Evolutionary conservation across 2,797 vertebrate genomes (phyloP).

Genomic region (Nothura maculosa): DNA sequence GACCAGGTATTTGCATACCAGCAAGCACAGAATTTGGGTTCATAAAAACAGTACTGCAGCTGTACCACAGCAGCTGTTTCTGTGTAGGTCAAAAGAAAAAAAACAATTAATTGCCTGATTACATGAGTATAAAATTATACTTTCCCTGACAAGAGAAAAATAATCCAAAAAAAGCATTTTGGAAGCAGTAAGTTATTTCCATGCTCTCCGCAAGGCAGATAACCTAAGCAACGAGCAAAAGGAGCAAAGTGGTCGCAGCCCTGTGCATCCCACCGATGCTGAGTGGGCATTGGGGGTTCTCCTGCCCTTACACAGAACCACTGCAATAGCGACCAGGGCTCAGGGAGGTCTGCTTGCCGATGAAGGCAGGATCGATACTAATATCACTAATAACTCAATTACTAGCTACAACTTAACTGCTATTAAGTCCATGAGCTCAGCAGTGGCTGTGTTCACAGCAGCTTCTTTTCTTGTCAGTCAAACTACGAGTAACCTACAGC

Average conservation of each 20-base stretch:
- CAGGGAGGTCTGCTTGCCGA: not conserved
- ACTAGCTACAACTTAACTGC: not conserved
- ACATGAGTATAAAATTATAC: not conserved
- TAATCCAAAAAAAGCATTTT: not conserved
- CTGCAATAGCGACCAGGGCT: accelerated
- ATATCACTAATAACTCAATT: no score
- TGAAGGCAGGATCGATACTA: no score
- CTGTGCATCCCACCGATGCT: not conserved
- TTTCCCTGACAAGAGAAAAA: not conserved
- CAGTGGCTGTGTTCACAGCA: not conserved
- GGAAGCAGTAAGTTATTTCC: not conserved
- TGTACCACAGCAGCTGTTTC: not conserved
- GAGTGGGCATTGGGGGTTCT: accelerated
- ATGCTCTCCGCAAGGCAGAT: not conserved
- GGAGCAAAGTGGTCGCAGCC: accelerated
- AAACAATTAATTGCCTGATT: not conserved
- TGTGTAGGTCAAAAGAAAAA: not conserved
- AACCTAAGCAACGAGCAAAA: not conserved
- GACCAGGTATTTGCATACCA: not conserved
- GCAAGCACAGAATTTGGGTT: not conserved
- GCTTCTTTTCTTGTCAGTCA: not conserved
- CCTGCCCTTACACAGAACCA: not conserved
- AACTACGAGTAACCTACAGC: no score
- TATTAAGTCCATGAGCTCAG: not conserved
- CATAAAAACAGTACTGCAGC: not conserved